Conservation (phyloP, 2,797 vertebrate genomes). For the Propithecus perrieri region DNA sequence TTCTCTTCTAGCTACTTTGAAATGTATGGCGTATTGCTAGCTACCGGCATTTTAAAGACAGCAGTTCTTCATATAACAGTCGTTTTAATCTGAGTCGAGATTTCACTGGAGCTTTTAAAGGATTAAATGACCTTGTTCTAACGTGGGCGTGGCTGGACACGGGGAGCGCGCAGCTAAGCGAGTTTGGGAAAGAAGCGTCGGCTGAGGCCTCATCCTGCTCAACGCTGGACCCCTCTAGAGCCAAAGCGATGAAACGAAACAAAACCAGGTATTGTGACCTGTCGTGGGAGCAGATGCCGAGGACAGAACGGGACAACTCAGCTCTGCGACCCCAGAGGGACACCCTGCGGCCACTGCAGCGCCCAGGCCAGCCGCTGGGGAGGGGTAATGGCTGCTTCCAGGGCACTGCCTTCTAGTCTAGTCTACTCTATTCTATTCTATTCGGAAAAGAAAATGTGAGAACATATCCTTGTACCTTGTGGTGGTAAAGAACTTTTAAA, state of each 20-base stretch:
- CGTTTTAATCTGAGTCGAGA: too few relatives aligned
- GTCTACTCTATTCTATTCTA: too few relatives aligned
- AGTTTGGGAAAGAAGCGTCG: neutral
- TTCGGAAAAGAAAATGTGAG: neutral
- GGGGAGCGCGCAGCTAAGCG: accelerated
- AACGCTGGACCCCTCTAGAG: neutral
- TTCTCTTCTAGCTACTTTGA: neutral
- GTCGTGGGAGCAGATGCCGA: neutral
- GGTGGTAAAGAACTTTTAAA: neutral
- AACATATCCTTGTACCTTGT: accelerated
- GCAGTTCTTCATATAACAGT: too few relatives aligned
- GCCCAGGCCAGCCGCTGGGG: neutral
- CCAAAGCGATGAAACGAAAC: neutral
- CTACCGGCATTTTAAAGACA: neutral
- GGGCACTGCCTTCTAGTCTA: neutral
- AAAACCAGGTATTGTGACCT: neutral
- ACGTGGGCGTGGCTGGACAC: accelerated
- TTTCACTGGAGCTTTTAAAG: neutral
- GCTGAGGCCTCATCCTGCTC: accelerated
- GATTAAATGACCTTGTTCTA: too few relatives aligned
- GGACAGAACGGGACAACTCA: neutral
- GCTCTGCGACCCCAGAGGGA: neutral
- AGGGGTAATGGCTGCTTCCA: too few relatives aligned
- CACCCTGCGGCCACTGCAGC: neutral
- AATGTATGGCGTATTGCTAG: neutral